Evolutionary conservation across 1,140 invertebrate genomes (phyloP).

Genomic region (Bombus superbus): DNA sequence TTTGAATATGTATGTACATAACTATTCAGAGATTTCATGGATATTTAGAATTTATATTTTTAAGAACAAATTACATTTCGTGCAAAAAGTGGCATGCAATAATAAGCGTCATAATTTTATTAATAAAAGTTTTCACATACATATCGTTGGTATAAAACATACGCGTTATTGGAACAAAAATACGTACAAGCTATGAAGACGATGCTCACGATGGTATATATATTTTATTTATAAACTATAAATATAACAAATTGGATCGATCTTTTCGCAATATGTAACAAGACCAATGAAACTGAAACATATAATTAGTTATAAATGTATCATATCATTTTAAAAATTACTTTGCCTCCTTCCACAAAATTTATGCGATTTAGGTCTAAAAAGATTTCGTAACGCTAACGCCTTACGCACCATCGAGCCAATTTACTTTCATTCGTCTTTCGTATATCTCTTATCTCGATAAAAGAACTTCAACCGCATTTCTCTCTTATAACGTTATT

Average conservation of each 20-base stretch:
- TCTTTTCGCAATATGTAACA: slow-evolving; percentile 58
- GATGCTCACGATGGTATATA: slow-evolving; percentile 55
- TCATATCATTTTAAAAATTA: slow-evolving; percentile 20
- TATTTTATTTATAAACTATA: slow-evolving; percentile 66
- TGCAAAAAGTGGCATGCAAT: background rate
- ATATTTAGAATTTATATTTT: background rate
- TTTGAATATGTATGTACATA: no score
- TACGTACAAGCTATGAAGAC: slow-evolving; percentile 68
- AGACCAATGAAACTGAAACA: slow-evolving; percentile 56
- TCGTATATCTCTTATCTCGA: slow-evolving; percentile 1
- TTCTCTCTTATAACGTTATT: background rate
- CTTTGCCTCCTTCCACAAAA: slow-evolving; percentile 1
- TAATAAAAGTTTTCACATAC: slow-evolving; percentile 71
- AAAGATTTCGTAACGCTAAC: background rate
- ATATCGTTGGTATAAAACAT: slow-evolving; percentile 76
- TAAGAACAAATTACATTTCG: background rate
- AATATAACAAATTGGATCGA: slow-evolving; percentile 66
- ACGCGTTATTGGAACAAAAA: slow-evolving; percentile 73
- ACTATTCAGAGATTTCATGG: background rate
- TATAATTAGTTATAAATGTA: slow-evolving; percentile 44
- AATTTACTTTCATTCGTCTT: slow-evolving; percentile 20
- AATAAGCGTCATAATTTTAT: slow-evolving; percentile 67
- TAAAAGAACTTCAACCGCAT: slow-evolving; percentile 18
- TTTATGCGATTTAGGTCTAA: slow-evolving; percentile 50
- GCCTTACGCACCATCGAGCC: background rate